Evolutionary conservation across 2,888 invertebrate species (phyloP).

Genomic region (Ametastegia equiseti): DNA sequence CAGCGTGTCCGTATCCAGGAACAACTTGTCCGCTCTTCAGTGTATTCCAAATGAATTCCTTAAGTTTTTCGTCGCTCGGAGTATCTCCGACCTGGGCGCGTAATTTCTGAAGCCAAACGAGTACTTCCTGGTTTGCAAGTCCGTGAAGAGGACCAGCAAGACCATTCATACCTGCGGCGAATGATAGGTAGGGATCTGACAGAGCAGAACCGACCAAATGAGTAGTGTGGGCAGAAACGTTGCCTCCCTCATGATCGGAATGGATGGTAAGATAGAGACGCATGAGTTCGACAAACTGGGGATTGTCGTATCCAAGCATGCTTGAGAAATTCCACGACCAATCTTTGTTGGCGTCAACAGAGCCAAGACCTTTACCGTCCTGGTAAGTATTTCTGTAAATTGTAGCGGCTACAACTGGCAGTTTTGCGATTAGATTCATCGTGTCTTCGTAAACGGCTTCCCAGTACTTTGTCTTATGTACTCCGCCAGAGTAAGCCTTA

Average conservation of each 20-base stretch:
- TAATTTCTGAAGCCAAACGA: constrained; percentile 95
- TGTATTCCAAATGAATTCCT: constrained; percentile 98
- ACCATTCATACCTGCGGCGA: constrained; percentile 95
- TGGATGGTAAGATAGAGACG: constrained; percentile 95
- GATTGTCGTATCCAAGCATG: constrained; percentile 94
- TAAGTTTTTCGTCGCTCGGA: constrained; percentile 93
- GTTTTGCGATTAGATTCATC: constrained; percentile 96
- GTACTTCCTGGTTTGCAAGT: constrained; percentile 94
- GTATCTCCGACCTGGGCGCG: constrained; percentile 90
- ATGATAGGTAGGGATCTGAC: constrained; percentile 95
- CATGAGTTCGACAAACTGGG: constrained; percentile 93
- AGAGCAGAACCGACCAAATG: constrained; percentile 96
- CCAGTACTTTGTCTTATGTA: constrained; percentile 94
- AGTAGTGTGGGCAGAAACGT: constrained; percentile 96
- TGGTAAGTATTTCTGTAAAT: constrained; percentile 93
- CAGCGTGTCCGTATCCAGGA: constrained; percentile 98
- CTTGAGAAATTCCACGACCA: constrained; percentile 95
- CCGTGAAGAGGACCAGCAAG: constrained; percentile 97
- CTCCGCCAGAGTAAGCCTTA: constrained; percentile 92
- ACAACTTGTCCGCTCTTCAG: constrained; percentile 97
- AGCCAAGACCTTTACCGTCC: constrained; percentile 87
- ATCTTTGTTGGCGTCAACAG: constrained; percentile 93
- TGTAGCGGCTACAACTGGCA: constrained; percentile 95
- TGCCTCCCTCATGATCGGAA: constrained; percentile 96
- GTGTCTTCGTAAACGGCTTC: constrained; percentile 94